Conservation (phyloP, 2,113 vertebrate species). For the Ibidorhyncha struthersii region DNA sequence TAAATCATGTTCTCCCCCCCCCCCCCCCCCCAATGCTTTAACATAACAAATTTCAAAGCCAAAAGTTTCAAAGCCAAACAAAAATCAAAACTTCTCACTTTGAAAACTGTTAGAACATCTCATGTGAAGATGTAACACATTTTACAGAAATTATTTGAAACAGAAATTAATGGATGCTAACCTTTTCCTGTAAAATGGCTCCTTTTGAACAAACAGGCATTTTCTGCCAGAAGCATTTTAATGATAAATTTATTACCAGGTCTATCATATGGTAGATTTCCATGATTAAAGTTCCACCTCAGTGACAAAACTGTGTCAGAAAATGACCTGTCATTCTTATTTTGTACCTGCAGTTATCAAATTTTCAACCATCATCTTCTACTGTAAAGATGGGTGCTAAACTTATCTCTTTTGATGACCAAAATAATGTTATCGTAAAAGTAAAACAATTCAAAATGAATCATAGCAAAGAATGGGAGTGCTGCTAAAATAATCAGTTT, state of each 20-base stretch:
- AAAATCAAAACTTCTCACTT: neutral
- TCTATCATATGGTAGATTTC: neutral
- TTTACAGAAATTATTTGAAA: neutral
- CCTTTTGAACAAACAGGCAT: neutral
- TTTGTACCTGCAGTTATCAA: neutral
- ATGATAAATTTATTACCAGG: neutral
- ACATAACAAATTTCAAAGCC: neutral
- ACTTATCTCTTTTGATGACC: neutral
- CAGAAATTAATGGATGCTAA: neutral
- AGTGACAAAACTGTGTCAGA: neutral
- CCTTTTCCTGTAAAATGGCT: neutral
- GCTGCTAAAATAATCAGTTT: neutral
- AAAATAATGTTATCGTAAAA: neutral
- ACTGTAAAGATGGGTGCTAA: neutral
- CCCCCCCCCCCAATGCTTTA: neutral
- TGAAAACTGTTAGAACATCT: neutral
- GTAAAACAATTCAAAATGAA: neutral
- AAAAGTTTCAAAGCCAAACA: neutral
- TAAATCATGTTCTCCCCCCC: too few relatives aligned
- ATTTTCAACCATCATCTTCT: neutral
- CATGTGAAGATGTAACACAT: rapidly evolving
- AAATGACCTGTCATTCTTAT: neutral
- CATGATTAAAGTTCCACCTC: neutral
- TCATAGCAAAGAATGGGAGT: neutral
- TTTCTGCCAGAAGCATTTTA: neutral